Conservation (phyloP, 1,140 invertebrate genomes). For the Piezodorus guildinii region DNA sequence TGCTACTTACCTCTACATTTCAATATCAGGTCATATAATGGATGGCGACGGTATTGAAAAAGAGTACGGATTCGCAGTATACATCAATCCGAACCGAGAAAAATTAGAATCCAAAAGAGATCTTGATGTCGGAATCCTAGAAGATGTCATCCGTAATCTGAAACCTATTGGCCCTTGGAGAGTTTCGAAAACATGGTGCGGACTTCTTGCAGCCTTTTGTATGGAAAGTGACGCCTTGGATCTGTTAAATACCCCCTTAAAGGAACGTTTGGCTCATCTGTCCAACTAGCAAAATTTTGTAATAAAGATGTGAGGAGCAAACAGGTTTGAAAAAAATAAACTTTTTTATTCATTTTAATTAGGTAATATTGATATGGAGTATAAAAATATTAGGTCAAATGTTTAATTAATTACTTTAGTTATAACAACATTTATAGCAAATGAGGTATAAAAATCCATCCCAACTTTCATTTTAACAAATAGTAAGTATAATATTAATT, state of each 20-base stretch:
- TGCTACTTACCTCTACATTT: too few relatives aligned
- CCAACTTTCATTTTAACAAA: too few relatives aligned
- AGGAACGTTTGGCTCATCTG: slow-evolving; percentile 33
- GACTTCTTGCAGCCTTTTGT: slow-evolving; percentile 35
- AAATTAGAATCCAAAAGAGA: slow-evolving; percentile 21
- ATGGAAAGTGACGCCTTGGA: slow-evolving; percentile 35
- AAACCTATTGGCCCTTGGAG: slow-evolving; percentile 33
- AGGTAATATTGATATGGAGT: too few relatives aligned
- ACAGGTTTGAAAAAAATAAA: slow-evolving; percentile 12
- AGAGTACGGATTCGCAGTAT: slow-evolving; percentile 20
- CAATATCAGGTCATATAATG: slow-evolving; percentile 13
- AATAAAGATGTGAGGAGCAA: slow-evolving; percentile 35
- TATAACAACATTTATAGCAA: too few relatives aligned
- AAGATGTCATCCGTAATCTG: slow-evolving; percentile 32
- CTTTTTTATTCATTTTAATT: neutral
- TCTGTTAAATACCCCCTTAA: slow-evolving; percentile 34
- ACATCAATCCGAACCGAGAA: slow-evolving; percentile 20
- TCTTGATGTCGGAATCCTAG: slow-evolving; percentile 31
- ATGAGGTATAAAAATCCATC: too few relatives aligned
- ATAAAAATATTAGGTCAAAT: too few relatives aligned
- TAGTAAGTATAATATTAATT: too few relatives aligned
- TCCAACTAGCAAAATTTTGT: slow-evolving; percentile 38
- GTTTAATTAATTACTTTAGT: too few relatives aligned
- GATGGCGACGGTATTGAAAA: slow-evolving; percentile 22
- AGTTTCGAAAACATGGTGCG: slow-evolving; percentile 36